Conservation (phyloP, 2,113 vertebrate species). For the Antigone vipio region DNA sequence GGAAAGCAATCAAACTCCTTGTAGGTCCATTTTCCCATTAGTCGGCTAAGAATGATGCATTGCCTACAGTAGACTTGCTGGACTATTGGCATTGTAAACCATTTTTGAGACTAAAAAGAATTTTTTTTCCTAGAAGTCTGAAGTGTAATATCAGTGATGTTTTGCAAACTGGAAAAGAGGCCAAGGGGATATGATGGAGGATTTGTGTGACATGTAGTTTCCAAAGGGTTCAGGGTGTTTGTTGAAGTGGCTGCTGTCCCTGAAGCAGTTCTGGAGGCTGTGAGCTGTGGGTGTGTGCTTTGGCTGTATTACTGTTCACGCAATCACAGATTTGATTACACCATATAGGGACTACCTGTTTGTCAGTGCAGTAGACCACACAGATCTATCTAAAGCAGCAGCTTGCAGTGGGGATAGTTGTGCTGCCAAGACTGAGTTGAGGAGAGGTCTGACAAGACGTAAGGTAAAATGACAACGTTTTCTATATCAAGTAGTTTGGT, state of each 20-base stretch:
- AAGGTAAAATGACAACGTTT: neutral
- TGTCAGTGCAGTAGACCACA: neutral
- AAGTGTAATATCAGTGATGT: neutral
- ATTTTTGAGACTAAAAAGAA: neutral
- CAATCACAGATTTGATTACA: neutral
- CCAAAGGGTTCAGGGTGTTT: neutral
- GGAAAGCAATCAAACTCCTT: neutral
- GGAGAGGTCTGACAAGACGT: neutral
- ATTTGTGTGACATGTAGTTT: rapidly evolving
- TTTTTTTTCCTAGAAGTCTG: neutral
- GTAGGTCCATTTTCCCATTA: neutral
- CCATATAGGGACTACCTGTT: neutral
- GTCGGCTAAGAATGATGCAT: rapidly evolving
- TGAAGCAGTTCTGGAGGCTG: neutral
- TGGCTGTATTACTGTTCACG: neutral
- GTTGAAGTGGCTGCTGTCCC: neutral
- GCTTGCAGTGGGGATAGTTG: neutral
- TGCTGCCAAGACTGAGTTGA: neutral
- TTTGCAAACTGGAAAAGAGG: neutral
- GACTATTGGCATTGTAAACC: neutral
- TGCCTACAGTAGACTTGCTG: neutral
- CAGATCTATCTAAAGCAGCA: neutral
- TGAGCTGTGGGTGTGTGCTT: neutral
- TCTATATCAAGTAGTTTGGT: neutral
- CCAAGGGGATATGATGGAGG: neutral